Evolutionary conservation across 2,113 vertebrate species (phyloP).

Genomic region (Zosterops borbonicus): DNA sequence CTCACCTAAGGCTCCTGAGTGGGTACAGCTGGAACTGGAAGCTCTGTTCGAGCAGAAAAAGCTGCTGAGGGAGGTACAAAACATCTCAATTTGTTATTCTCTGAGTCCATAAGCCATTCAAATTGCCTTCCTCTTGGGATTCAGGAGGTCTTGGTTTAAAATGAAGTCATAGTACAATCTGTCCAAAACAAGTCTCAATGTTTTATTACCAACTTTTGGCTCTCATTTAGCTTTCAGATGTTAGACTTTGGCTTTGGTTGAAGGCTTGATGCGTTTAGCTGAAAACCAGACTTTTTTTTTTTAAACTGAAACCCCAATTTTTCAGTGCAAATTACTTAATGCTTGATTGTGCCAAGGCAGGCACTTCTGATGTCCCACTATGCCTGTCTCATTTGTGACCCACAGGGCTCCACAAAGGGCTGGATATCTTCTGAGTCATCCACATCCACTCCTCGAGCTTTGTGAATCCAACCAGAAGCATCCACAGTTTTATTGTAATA

Average conservation of each 20-base stretch:
- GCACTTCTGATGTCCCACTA: not conserved
- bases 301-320: not conserved
- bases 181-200: not conserved
- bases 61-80: not conserved
- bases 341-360: not conserved
- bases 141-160: not conserved
- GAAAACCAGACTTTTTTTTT: not conserved
- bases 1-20: not conserved
- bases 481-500: not conserved
- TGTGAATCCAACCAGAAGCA: not conserved
- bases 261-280: not conserved
- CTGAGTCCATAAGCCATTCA: not conserved
- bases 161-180: not conserved
- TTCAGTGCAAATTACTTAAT: not conserved
- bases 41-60: not conserved
- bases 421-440: not conserved
- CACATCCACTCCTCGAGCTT: not conserved
- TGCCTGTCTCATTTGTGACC: not conserved
- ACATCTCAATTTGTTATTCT: not conserved
- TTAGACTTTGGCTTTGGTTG: not conserved
- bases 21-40: not conserved
- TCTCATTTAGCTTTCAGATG: not conserved
- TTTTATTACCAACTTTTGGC: not conserved
- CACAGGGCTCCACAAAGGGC: not conserved
- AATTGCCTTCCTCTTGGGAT: not conserved